Evolutionary conservation across 2,113 vertebrate species (phyloP), one percentile per base, ranked within the genome.

Genomic region (Rissa tridactyla): DNA sequence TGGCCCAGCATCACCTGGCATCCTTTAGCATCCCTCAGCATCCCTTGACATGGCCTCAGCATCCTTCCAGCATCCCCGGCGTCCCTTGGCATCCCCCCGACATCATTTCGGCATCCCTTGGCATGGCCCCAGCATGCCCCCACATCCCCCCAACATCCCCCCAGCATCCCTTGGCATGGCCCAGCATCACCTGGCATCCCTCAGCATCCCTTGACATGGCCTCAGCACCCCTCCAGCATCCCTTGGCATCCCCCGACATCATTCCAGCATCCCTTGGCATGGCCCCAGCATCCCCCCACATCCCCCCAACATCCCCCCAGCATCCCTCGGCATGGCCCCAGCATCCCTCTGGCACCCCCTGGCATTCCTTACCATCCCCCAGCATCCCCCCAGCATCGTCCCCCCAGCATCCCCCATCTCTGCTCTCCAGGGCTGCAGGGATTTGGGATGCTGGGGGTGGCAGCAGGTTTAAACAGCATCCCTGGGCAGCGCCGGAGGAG

Each of bases 381-480:
- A 18, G 23, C 26, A 19, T 5, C 15, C 51, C 32, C 19, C 12
- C 9, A 8, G 8, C 5, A 18, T 27, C 46, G 62, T 17, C 23
- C 15, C 20, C 21, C 21, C 46, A 8, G 9, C n/a, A 46, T 15
- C 14, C 21, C 30, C 40, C 27, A 9, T 11, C 30, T 3, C 60
- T 12, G 30, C 65, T 23, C 29, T 6, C 40, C 1, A 1, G n/a
- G 30, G 15, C 27, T 10, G 57, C 15, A 0, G 40, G n/a, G 14
- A 13, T 29, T 62, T 26, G 34, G 49, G 42, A 11, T 1, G 0
- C 57, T 38, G 2, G 2, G 54, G 20, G 2, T 32, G 3, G 55
- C 9, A 58, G 16, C 40, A 17, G 60, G 21, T 46, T 75, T 10
- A 25, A 58, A 2, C 26, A 44, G 38, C 26, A 10, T 18, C 65